Conservation (phyloP, 2,888 invertebrate genomes). For the Noctua janthina region DNA sequence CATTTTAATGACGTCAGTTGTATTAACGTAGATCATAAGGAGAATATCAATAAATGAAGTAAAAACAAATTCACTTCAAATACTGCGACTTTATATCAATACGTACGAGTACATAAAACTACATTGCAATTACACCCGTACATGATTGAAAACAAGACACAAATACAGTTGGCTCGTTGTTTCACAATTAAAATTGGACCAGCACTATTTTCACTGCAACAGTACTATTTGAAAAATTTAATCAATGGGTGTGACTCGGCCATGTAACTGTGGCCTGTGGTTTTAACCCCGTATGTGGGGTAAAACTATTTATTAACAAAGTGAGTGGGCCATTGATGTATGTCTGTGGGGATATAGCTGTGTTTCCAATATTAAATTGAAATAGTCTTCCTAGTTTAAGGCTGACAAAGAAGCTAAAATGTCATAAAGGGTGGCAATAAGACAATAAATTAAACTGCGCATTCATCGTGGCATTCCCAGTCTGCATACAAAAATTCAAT, state of each 20-base stretch:
- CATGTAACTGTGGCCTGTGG: constrained; percentile 42
- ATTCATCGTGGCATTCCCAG: too few relatives aligned
- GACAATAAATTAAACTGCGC: too few relatives aligned
- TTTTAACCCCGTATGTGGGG: constrained; percentile 23
- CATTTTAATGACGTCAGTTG: not conserved
- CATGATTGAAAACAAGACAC: not conserved
- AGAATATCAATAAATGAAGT: not conserved
- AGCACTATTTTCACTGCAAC: constrained; percentile 3
- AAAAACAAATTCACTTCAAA: not conserved
- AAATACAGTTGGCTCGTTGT: not conserved
- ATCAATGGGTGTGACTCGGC: constrained; percentile 36
- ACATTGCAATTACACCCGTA: not conserved
- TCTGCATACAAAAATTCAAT: too few relatives aligned
- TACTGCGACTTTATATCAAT: not conserved
- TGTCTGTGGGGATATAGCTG: not conserved
- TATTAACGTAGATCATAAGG: too few relatives aligned
- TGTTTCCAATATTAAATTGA: constrained; percentile 23
- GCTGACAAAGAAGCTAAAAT: not conserved
- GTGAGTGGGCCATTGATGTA: constrained; percentile 11
- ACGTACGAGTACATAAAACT: not conserved
- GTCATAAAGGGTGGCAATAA: too few relatives aligned
- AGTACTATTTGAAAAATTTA: constrained; percentile 32
- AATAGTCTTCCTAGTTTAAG: not conserved
- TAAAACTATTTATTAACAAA: constrained; percentile 45
- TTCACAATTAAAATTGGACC: not conserved